Conservation (phyloP, 1,140 invertebrate species). For the Danaus plexippus region DNA sequence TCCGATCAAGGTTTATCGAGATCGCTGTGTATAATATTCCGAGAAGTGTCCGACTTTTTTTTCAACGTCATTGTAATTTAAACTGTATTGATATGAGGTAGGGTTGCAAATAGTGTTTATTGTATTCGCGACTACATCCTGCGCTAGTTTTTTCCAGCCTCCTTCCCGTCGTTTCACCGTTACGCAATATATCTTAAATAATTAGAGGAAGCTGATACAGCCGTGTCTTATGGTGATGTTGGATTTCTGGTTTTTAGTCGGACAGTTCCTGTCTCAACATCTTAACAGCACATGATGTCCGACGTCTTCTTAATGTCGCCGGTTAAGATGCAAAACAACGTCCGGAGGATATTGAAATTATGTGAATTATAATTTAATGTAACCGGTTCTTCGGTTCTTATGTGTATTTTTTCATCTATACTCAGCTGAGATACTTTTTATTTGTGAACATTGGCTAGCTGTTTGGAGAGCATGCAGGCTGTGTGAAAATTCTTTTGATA, state of each 20-base stretch:
- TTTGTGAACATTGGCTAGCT: too few relatives aligned
- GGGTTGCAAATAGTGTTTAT: slow-evolving; percentile 19
- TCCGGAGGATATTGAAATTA: too few relatives aligned
- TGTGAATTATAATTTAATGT: too few relatives aligned
- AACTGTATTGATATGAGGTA: slow-evolving; percentile 32
- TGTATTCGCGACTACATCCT: slow-evolving; percentile 50
- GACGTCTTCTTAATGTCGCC: slow-evolving; percentile 21
- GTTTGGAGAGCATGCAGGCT: too few relatives aligned
- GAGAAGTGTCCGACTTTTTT: slow-evolving; percentile 40
- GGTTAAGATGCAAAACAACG: background rate
- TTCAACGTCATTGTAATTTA: slow-evolving; percentile 27
- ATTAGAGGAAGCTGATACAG: slow-evolving; percentile 70
- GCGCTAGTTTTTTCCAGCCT: slow-evolving; percentile 63
- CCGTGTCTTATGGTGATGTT: slow-evolving; percentile 68
- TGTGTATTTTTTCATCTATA: too few relatives aligned
- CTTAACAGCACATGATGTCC: slow-evolving; percentile 42
- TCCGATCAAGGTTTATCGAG: slow-evolving; percentile 57
- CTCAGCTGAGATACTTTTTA: too few relatives aligned
- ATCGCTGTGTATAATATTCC: slow-evolving; percentile 67
- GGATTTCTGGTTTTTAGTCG: slow-evolving; percentile 60
- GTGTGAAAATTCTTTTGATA: too few relatives aligned
- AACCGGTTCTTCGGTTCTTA: too few relatives aligned
- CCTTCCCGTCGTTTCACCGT: slow-evolving; percentile 70
- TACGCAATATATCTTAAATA: slow-evolving; percentile 72
- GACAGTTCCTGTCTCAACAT: slow-evolving; percentile 44